Percentiles rank a stretch among this genome's conserved stretches.
phyloP scores from a whole-genome alignment of 2,113 vertebrate species.

The Ameiurus melas region DNA sequence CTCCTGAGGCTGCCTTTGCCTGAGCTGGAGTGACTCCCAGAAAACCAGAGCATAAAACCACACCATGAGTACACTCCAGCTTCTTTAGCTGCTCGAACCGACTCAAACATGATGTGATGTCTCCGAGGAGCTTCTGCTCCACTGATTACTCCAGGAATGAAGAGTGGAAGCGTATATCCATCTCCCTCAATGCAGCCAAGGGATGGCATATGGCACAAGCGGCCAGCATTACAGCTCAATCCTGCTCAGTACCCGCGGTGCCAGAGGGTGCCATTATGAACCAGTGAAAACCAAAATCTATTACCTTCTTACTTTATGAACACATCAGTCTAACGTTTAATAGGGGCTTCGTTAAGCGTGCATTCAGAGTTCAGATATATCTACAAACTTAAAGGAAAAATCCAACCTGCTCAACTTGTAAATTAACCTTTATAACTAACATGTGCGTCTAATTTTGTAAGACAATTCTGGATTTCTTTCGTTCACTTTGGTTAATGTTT shows the following conservation, averaged over 20 bases:
- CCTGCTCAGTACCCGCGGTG: background rate
- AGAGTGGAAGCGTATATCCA: constrained; percentile 7
- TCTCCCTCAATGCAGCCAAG: constrained; percentile 21
- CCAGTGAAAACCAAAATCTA: constrained; percentile 26
- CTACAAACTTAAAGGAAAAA: background rate
- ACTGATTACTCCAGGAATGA: constrained; percentile 24
- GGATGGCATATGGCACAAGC: constrained; percentile 19
- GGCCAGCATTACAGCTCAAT: constrained; percentile 28
- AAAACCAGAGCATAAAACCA: constrained; percentile 16
- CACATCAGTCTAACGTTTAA: constrained; percentile 16
- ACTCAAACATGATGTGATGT: constrained; percentile 1
- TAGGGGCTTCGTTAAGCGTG: background rate
- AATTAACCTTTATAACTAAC: background rate
- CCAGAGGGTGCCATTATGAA: constrained; percentile 26
- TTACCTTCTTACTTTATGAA: constrained; percentile 32
- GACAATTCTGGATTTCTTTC: too few relatives aligned
- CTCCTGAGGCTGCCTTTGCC: constrained; percentile 18
- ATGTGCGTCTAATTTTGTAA: background rate
- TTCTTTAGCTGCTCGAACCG: background rate
- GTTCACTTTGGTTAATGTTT: background rate
- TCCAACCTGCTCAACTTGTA: background rate
- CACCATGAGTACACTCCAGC: constrained; percentile 26
- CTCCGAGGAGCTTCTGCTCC: constrained; percentile 9
- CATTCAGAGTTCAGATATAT: background rate
- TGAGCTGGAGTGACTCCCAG: constrained; percentile 27